phyloP scores from a whole-genome alignment of 2,113 vertebrate genomes.

The Erythrocercus mccallii region DNA sequence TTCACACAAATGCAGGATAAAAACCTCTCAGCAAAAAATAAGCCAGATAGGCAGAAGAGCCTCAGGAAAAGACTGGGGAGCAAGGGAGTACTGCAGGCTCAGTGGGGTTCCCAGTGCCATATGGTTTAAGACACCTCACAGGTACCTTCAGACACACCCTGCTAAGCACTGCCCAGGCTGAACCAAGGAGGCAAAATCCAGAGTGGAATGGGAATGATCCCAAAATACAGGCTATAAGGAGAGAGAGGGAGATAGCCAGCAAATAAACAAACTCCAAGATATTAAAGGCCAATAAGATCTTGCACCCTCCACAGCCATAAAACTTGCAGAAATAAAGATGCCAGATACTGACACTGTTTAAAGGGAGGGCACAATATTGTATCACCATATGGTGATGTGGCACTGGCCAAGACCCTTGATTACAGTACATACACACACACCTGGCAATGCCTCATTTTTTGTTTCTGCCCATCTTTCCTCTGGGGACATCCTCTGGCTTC shows the following conservation, averaged over 20 bases:
- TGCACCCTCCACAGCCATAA: neutral
- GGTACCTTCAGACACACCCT: neutral
- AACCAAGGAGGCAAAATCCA: neutral
- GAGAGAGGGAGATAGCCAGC: neutral
- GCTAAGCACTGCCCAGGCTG: neutral
- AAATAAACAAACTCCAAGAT: neutral
- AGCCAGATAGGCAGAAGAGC: neutral
- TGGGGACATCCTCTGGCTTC: neutral
- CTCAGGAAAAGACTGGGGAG: neutral
- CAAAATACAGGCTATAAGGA: neutral
- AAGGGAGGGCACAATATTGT: neutral
- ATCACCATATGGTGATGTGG: neutral
- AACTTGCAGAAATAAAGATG: neutral
- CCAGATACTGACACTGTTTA: neutral
- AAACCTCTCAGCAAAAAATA: neutral
- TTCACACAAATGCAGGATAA: neutral
- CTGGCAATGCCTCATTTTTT: accelerated
- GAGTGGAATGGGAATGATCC: neutral
- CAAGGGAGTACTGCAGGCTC: neutral
- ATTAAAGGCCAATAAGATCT: neutral
- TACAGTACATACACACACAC: neutral
- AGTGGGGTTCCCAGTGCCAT: neutral
- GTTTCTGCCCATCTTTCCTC: neutral
- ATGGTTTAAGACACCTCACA: accelerated
- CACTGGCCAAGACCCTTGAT: neutral